Conservation (phyloP, 2,888 invertebrate species). For the Eupithecia tripunctaria region DNA sequence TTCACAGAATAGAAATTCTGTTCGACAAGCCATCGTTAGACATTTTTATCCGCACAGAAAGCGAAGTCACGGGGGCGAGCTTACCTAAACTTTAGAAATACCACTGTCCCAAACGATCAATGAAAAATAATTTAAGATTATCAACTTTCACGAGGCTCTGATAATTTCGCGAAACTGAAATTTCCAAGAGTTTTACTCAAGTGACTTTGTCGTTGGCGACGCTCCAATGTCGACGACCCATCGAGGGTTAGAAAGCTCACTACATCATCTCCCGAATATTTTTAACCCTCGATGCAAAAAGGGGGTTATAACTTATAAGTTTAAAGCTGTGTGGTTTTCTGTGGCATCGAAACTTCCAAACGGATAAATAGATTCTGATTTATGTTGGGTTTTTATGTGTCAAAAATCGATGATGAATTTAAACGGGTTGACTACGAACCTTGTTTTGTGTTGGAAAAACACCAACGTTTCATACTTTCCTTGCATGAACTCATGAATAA, state of each 20-base stretch:
- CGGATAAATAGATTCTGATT: too few species aligned
- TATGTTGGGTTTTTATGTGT: too few species aligned
- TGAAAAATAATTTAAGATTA: slow-evolving; percentile 15
- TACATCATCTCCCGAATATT: background rate
- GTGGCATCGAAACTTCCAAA: too few species aligned
- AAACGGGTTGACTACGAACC: too few species aligned
- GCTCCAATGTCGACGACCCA: slow-evolving; percentile 39
- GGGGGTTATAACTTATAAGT: background rate
- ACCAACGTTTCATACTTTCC: too few species aligned
- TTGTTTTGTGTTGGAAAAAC: too few species aligned
- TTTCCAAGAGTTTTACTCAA: slow-evolving; percentile 42
- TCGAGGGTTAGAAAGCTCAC: background rate
- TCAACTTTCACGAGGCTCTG: slow-evolving; percentile 4
- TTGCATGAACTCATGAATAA: too few species aligned
- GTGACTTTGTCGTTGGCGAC: slow-evolving; percentile 37
- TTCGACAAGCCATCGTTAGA: too few species aligned
- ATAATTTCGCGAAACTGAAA: slow-evolving; percentile 38
- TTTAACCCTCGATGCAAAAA: background rate
- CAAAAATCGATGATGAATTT: too few species aligned
- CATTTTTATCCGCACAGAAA: background rate
- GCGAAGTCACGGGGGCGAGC: background rate
- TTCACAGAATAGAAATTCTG: too few species aligned
- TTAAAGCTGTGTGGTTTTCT: too few species aligned
- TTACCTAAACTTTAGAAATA: background rate
- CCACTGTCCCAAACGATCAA: slow-evolving; percentile 12